These are phyloP conservation scores for Platycheirus rosarum DNA, from an alignment of 2,888 invertebrate species.

Conservation along the genomic window DNA sequence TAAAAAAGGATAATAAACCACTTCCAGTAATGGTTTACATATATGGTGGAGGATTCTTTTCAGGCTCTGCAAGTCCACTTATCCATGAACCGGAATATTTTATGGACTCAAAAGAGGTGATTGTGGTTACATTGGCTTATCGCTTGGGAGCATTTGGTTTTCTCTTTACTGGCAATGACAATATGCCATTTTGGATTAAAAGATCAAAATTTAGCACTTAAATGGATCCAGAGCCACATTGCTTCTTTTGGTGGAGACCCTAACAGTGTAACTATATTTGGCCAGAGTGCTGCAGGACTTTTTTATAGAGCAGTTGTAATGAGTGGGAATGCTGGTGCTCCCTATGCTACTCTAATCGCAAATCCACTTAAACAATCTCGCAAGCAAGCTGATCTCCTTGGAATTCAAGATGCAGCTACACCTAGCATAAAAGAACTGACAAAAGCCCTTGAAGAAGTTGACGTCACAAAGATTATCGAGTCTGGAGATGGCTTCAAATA, in stretches of 20 bases:
- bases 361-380: slow-evolving; percentile 80
- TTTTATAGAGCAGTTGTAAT: slow-evolving; percentile 83
- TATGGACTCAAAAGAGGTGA: slow-evolving; percentile 83
- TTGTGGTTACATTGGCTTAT: slow-evolving; percentile 83
- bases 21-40: slow-evolving; percentile 84
- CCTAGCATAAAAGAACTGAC: slow-evolving; percentile 80
- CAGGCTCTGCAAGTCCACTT: slow-evolving; percentile 82
- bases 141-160: slow-evolving; percentile 82
- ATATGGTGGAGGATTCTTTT: slow-evolving; percentile 84
- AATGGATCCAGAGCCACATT: slow-evolving; percentile 83
- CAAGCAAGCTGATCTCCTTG: slow-evolving; percentile 81
- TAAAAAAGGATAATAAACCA: slow-evolving; percentile 36
- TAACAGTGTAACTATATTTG: slow-evolving; percentile 82
- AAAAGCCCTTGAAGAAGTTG: slow-evolving; percentile 81
- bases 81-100: slow-evolving; percentile 83
- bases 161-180: slow-evolving; percentile 82
- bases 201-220: slow-evolving; percentile 83
- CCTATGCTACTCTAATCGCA: slow-evolving; percentile 76
- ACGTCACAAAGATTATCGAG: slow-evolving; percentile 80
- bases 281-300: slow-evolving; percentile 83
- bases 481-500: slow-evolving; percentile 83
- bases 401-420: slow-evolving; percentile 78
- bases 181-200: slow-evolving; percentile 83
- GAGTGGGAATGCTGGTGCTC: slow-evolving; percentile 83
- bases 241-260: slow-evolving; percentile 82